Conservation (phyloP, 2,888 invertebrate genomes). For the Saturnia pavonia region DNA sequence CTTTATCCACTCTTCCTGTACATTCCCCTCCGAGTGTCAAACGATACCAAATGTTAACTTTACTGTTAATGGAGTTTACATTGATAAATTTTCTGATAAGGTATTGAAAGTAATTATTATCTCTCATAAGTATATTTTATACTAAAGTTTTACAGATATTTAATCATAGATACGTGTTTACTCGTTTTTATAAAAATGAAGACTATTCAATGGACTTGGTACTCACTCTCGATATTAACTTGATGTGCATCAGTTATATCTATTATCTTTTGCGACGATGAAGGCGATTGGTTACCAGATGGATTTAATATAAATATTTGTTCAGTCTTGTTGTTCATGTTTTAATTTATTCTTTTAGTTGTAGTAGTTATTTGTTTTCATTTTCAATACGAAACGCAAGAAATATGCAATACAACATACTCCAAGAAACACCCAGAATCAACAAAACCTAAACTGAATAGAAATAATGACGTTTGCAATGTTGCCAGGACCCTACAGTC, state of each 20-base stretch:
- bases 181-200: constrained; percentile 3
- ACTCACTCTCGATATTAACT: constrained; percentile 49
- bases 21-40: no score
- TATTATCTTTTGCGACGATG: constrained; percentile 28
- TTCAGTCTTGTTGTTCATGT: constrained; percentile 51
- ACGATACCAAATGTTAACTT: no score
- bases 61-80: no score
- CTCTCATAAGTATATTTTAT: not conserved
- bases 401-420: not conserved
- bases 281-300: constrained; percentile 27
- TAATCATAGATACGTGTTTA: not conserved
- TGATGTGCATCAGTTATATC: constrained; percentile 26
- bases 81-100: no score
- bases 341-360: constrained; percentile 18
- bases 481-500: no score
- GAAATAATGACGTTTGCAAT: no score
- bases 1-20: no score
- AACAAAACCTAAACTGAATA: no score
- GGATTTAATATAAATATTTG: constrained; percentile 47
- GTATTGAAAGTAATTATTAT: no score
- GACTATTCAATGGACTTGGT: not conserved
- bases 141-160: not conserved
- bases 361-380: not conserved
- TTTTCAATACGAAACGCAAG: not conserved
- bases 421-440: no score